Evolutionary conservation across 1,140 invertebrate genomes (phyloP), one percentile per base, ranked within the genome.

Genomic region (Formica exsecta): DNA sequence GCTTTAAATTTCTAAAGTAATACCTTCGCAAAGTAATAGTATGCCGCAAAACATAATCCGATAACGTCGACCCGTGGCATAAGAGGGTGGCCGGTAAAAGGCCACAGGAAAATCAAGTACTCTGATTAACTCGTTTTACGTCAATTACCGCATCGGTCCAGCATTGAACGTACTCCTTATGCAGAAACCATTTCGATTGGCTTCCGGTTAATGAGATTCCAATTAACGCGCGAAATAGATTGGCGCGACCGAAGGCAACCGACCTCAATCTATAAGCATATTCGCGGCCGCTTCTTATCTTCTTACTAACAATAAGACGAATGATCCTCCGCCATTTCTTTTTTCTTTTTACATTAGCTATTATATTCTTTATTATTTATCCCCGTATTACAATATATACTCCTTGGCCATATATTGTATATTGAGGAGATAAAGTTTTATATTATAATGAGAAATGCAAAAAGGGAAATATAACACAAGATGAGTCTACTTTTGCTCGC

Each of bases 211-310:
- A 90, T 89, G 79, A 91, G 86, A 91, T 90, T 92, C 62, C 75
- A 89, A 90, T 92, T 90, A 90, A 89, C 80, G 51, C 25, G 86
- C 57, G 88, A 90, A 87, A 92, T 87, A 88, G 86, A 90, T 89
- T 85, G 68, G 79, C 62, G 75, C n/a, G 66, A 83, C 68, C 71
- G 68, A 89, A 25, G 29, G 16, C 48, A 57, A 57, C 65, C 61
- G 29, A 85, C 54, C 64, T 29, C 79, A 29, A 66, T 66, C 73
- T 57, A 57, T 19, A 3, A 36, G 54, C 54, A 22, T 19, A 71
- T 77, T 65, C 65, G 36, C 19, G 59, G 54, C 25, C 6, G 13
- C 48, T 83, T 71, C 75, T 66, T 65, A 41, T 38, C 22, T 48
- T 13, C 41, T 11, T n/a, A 29, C 2, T 9, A 29, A 29, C 25